Evolutionary conservation across 1,140 invertebrate species (phyloP).

Genomic region (Stenopsyche tienmushanensis): DNA sequence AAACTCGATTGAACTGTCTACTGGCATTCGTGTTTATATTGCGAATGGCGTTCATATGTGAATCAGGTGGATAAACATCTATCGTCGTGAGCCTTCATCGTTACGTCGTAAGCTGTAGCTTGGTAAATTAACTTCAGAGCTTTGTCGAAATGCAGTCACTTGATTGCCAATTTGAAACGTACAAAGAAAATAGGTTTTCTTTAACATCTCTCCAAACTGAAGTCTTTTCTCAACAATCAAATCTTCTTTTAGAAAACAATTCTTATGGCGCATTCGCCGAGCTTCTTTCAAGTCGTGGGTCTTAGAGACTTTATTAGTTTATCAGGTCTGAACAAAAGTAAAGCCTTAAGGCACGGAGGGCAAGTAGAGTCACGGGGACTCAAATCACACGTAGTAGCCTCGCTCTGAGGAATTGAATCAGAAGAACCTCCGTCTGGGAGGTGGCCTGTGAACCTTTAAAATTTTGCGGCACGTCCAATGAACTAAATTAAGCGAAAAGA

Average conservation of each 20-base stretch:
- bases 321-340: slow-evolving; percentile 5
- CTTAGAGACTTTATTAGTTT: slow-evolving; percentile 33
- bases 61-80: too few relatives aligned
- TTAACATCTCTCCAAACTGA: too few relatives aligned
- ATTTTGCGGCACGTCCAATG: slow-evolving; percentile 1
- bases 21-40: too few relatives aligned
- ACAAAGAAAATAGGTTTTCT: too few relatives aligned
- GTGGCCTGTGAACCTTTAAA: slow-evolving; percentile 10
- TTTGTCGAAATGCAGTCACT: too few relatives aligned
- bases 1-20: too few relatives aligned
- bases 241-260: slow-evolving; percentile 29
- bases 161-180: too few relatives aligned
- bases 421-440: slow-evolving; percentile 23
- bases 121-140: too few relatives aligned
- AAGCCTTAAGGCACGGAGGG: slow-evolving; percentile 3
- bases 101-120: too few relatives aligned
- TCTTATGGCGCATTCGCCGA: slow-evolving; percentile 1
- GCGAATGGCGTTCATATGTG: too few relatives aligned
- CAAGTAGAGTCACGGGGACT: slow-evolving; percentile 1
- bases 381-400: slow-evolving; percentile 28
- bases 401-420: slow-evolving; percentile 30
- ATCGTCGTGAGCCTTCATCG: too few relatives aligned
- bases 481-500: slow-evolving; percentile 5
- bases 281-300: slow-evolving; percentile 6
- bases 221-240: slow-evolving; percentile 31